These are phyloP conservation scores for Parotia lawesii DNA, from an alignment of 2,113 vertebrate species.

Conservation along the genomic window DNA sequence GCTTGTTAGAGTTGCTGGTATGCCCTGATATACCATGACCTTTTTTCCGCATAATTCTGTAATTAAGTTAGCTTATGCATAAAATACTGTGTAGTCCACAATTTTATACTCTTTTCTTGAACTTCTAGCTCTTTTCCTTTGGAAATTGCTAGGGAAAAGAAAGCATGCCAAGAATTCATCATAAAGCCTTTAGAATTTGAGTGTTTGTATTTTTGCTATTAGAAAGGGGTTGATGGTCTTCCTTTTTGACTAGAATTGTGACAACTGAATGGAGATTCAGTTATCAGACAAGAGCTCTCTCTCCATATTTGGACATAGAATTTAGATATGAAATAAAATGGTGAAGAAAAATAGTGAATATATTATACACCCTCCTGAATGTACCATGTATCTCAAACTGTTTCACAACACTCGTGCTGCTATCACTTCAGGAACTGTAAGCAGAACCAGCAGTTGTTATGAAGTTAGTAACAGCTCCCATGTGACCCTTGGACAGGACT, in stretches of 20 bases:
- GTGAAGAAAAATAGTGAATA: neutral
- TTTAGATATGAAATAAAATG: neutral
- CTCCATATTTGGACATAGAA: neutral
- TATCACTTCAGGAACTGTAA: neutral
- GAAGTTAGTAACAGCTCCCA: neutral
- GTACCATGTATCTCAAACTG: neutral
- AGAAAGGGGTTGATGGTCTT: neutral
- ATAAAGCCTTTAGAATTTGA: neutral
- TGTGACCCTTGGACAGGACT: neutral
- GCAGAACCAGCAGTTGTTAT: neutral
- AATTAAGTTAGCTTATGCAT: neutral
- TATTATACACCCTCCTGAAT: neutral
- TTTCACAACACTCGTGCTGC: neutral
- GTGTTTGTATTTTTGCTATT: neutral
- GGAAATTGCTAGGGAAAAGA: neutral
- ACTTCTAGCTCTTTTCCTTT: neutral
- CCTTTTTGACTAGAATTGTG: neutral
- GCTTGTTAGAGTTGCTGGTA: neutral
- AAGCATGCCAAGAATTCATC: neutral
- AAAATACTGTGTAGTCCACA: neutral
- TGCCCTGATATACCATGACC: neutral
- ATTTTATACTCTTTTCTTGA: neutral
- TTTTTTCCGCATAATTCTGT: neutral
- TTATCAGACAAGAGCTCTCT: neutral
- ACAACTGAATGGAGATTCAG: neutral